Percentiles rank a stretch among this genome's conserved stretches.
These are phyloP conservation scores for Planococcus citri DNA, from an alignment of 1,140 invertebrate species.

Conservation along the genomic window DNA sequence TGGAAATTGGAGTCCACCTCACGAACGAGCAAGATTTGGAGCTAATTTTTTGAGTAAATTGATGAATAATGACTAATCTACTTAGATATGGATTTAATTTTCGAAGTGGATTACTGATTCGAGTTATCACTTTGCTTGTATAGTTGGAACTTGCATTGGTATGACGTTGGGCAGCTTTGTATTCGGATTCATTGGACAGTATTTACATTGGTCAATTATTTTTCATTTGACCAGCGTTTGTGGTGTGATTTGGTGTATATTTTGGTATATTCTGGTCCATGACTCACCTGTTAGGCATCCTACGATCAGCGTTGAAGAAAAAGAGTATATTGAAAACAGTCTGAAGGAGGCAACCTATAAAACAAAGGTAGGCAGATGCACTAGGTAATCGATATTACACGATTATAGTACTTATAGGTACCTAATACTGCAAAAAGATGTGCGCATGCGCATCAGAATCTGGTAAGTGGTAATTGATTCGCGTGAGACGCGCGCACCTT, in stretches of 20 bases:
- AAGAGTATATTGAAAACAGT: constrained; percentile 45
- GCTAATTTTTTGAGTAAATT: background rate
- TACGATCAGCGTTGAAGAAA: constrained; percentile 65
- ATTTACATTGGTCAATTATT: constrained; percentile 38
- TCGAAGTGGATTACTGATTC: background rate
- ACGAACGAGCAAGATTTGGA: background rate
- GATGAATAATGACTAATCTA: too few relatives aligned
- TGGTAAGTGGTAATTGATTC: too few relatives aligned
- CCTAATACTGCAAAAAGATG: too few relatives aligned
- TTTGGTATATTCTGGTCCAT: constrained; percentile 58
- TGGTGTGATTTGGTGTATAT: constrained; percentile 34
- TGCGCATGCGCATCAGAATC: too few relatives aligned
- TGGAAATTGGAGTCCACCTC: background rate
- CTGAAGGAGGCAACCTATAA: constrained; percentile 25
- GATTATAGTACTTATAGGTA: background rate
- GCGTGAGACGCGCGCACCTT: too few relatives aligned
- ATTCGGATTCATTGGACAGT: background rate
- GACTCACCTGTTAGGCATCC: constrained; percentile 68
- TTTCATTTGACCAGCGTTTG: constrained; percentile 43
- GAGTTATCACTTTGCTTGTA: background rate
- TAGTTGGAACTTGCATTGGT: background rate
- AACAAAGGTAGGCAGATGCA: too few relatives aligned
- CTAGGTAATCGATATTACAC: too few relatives aligned
- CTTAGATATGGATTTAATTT: too few relatives aligned
- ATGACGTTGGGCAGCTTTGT: background rate